These are phyloP conservation scores for Perithous albicinctus DNA, from an alignment of 2,888 invertebrate species.

Conservation along the genomic window DNA sequence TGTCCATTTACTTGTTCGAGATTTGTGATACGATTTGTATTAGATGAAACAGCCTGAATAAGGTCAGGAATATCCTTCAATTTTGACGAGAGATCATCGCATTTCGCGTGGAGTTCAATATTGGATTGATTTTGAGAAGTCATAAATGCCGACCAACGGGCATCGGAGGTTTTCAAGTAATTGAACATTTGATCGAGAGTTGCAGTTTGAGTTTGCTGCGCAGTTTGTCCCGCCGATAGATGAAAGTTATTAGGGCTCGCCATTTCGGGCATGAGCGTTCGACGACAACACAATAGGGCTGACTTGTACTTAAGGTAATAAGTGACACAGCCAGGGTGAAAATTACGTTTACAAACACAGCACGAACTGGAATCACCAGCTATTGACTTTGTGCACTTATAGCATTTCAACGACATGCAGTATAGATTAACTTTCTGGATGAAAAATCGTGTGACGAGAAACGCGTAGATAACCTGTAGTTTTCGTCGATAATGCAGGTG, in stretches of 20 bases:
- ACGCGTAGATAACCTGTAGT: no score
- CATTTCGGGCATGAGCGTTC: neutral
- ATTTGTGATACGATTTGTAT: neutral
- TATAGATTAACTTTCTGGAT: no score
- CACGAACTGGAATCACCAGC: neutral
- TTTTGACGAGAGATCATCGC: neutral
- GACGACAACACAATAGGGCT: neutral
- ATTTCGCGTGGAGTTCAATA: neutral
- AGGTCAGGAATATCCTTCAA: neutral
- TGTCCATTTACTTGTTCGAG: neutral
- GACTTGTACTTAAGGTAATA: neutral
- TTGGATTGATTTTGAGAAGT: neutral
- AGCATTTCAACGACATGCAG: neutral
- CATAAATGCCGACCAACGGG: no score
- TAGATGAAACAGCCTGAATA: neutral
- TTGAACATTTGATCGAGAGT: neutral
- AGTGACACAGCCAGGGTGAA: neutral
- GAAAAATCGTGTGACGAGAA: no score
- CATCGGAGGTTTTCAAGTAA: neutral
- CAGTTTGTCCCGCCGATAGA: neutral
- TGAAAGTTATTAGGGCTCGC: neutral
- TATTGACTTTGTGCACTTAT: neutral
- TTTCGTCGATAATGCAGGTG: no score
- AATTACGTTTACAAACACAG: neutral
- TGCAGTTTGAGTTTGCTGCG: neutral